Base-by-base conservation (phyloP, 2,888 invertebrate genomes). In the Rhamnusium bicolor region DNA sequence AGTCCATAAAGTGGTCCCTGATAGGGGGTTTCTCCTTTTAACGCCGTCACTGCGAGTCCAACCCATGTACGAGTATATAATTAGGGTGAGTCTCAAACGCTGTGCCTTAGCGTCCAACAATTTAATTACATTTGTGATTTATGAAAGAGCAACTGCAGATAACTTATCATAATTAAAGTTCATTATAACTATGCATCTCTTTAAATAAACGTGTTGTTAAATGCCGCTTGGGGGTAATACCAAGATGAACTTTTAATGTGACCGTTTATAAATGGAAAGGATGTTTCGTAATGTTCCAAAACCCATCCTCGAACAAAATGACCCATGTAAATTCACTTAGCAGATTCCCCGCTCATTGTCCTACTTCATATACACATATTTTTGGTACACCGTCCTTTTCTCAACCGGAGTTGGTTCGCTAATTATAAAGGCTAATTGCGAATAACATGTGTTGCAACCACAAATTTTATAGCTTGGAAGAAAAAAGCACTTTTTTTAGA, bases 81-180 rank as follows among this genome's bases (percentile, higher is more conserved):
- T 85, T 85, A 84, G 84, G 85, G 85, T 85, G 85, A 83, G 82
- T 83, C 81, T 81, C 78, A 79, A 81, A 79, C 82, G 80, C 82
- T 79, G 40, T 82, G 83, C 83, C 83, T 83, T 84, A 79, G 80
- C 81, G 81, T 81, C 83, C 83, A 84, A 84, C 84, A 82, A 85
- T 86, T 85, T 86, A 86, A 86, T 85, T 85, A 85, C 82, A 83
- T 80, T 79, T 79, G 81, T 84, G 86, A 86, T 86, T 86, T 86
- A 86, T 85, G 83, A 80, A 79, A 79, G 82, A 81, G 79, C 81
- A 84, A 83, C 80, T 83, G 83, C 80, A 83, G 84, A 85, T 85
- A 85, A 85, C 83, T 85, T 84, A 84, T 84, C 82, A 83, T 83
- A 85, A 84, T 85, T 83, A 84, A 84, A 84, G 81, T 83, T 84